phyloP scores from a whole-genome alignment of 1,140 invertebrate genomes.

The Rhagoletis pomonella region DNA sequence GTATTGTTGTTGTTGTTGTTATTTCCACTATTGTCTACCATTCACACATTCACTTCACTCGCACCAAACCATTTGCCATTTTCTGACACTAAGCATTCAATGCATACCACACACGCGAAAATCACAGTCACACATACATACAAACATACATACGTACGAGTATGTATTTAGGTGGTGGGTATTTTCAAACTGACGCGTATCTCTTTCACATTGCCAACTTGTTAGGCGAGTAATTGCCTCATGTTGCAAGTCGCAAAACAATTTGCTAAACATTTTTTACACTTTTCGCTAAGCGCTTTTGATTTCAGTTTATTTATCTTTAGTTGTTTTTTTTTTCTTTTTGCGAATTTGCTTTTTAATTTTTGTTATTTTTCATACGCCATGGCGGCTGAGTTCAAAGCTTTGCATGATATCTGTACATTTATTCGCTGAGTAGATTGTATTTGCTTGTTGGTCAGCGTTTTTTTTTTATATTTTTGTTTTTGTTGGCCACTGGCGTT shows the following conservation, averaged over 20 bases:
- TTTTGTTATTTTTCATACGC: neutral
- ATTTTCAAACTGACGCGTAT: neutral
- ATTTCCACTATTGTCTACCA: neutral
- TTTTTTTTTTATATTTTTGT: neutral
- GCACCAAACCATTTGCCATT: neutral
- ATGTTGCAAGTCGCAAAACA: slow-evolving; percentile 46
- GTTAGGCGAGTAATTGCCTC: slow-evolving; percentile 14
- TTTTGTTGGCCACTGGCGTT: slow-evolving; percentile 13
- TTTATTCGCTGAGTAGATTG: neutral
- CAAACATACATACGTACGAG: neutral
- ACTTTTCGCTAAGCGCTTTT: slow-evolving; percentile 29
- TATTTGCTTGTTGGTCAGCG: neutral
- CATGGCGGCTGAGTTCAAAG: slow-evolving; percentile 21
- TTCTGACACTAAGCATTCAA: neutral
- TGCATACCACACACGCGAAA: neutral
- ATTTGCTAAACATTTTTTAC: slow-evolving; percentile 42
- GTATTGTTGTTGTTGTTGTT: neutral
- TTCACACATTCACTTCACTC: neutral
- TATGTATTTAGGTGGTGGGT: neutral
- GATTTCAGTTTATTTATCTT: slow-evolving; percentile 6
- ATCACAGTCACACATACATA: neutral
- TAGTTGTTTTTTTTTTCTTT: neutral
- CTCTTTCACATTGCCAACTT: slow-evolving; percentile 31
- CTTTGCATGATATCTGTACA: slow-evolving; percentile 16
- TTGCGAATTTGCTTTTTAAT: neutral